These are phyloP conservation scores for Odocoileus hemionus DNA, from an alignment of 2,113 vertebrate species.

Conservation along the genomic window DNA sequence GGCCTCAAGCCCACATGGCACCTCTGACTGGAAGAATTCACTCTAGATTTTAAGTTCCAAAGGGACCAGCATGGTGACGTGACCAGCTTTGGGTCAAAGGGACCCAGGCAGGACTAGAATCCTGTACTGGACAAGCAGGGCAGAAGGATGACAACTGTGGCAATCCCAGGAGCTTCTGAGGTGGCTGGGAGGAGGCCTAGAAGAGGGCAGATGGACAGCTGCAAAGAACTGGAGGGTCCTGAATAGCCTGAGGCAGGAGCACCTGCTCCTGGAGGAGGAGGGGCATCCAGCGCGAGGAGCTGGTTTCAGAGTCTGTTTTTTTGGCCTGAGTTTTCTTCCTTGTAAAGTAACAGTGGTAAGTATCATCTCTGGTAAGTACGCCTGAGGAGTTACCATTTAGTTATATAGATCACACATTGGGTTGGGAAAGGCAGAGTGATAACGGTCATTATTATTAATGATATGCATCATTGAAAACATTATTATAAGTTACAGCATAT, in stretches of 20 bases:
- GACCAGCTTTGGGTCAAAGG: not conserved
- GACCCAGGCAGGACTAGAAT: not conserved
- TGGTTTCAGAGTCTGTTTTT: not conserved
- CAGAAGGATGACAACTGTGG: not conserved
- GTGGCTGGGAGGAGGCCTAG: not conserved
- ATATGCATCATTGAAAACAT: constrained; percentile 41
- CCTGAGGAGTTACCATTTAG: not conserved
- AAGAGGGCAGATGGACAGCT: not conserved
- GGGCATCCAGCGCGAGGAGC: not conserved
- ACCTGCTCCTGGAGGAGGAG: not conserved
- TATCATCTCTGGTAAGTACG: not conserved
- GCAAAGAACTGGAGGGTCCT: not conserved
- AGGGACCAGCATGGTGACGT: not conserved
- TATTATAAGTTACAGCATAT: constrained; percentile 36
- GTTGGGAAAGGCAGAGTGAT: not conserved
- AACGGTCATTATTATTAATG: constrained; percentile 43
- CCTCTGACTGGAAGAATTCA: not conserved
- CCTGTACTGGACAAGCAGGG: not conserved
- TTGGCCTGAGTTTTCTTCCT: not conserved
- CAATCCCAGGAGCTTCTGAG: not conserved
- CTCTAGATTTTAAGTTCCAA: not conserved
- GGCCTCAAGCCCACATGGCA: not conserved
- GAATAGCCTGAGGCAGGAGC: not conserved
- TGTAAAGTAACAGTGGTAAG: not conserved
- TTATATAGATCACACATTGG: not conserved